Evolutionary conservation across 2,113 vertebrate genomes (phyloP).

Genomic region (Vireo altiloquus): DNA sequence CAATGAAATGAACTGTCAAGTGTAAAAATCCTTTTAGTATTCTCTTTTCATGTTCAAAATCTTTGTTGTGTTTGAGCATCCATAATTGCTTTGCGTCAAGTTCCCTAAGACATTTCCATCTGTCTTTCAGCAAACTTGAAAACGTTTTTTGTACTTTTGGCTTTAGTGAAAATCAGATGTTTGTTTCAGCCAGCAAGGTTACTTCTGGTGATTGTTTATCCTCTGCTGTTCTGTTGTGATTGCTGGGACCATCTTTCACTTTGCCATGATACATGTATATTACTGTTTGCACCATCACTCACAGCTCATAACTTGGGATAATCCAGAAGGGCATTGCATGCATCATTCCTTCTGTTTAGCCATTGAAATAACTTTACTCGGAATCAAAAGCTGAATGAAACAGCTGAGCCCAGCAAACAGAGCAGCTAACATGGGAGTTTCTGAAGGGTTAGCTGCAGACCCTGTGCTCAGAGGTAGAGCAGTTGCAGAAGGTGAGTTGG

Average conservation of each 20-base stretch:
- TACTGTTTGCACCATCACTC: slow-evolving; percentile 15
- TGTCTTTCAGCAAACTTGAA: slow-evolving; percentile 52
- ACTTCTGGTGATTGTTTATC: slow-evolving; percentile 21
- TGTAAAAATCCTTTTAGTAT: slow-evolving; percentile 69
- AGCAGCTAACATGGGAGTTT: slow-evolving; percentile 23
- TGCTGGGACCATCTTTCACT: slow-evolving; percentile 15
- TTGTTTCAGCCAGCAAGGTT: not conserved
- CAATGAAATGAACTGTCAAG: slow-evolving; percentile 68
- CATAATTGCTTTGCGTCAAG: slow-evolving; percentile 63
- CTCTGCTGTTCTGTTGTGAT: slow-evolving; percentile 10
- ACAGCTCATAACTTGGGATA: slow-evolving; percentile 16
- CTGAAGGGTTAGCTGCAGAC: not conserved
- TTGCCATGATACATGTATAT: not conserved
- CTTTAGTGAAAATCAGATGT: not conserved
- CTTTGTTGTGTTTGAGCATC: slow-evolving; percentile 67
- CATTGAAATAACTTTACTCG: slow-evolving; percentile 37
- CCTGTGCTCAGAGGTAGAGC: not conserved
- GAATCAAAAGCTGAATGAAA: slow-evolving; percentile 41
- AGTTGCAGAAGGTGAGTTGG: not conserved
- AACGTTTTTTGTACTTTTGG: not conserved
- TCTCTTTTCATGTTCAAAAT: slow-evolving; percentile 67
- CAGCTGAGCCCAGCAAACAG: slow-evolving; percentile 52
- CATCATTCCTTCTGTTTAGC: slow-evolving; percentile 30
- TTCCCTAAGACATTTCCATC: slow-evolving; percentile 44
- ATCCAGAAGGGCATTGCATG: not conserved